Base-by-base conservation (phyloP, 2,888 invertebrate genomes). In the Parnassius apollo region DNA sequence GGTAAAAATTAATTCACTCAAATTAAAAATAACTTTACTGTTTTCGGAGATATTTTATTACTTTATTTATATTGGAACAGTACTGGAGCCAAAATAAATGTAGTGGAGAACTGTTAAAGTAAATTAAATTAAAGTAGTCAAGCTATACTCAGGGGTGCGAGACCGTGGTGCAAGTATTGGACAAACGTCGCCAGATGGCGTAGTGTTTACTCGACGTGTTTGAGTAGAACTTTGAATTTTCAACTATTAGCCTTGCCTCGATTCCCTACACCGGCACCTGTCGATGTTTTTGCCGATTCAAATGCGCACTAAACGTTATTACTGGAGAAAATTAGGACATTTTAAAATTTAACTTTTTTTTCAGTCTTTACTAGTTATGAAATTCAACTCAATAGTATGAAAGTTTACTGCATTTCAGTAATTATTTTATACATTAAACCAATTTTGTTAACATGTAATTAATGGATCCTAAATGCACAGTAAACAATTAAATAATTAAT, bases 161-260 rank as follows among this genome's bases (percentile, higher is more conserved):
- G 75, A 71, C 75, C 73, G 71, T 73, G 63, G 63, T 35, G 76
- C 74, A 72, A 78, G 80, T 79, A 79, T 77, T 74, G 76, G 74
- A 76, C 77, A 81, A 84, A 83, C 78, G 73, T 69, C 78, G 87
- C 79, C 91, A 91, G 91, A 91, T 91, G 91, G 90, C 83, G 81
- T 83, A 91, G 91, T 91, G 91, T 91, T 91, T 91, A 81, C 86
- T 66, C 81, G 76, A 71, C 71, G 78, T 82, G 83, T 86, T 89
- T 81, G 84, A 84, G 82, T 75, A 81, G 80, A 86, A 91, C 83
- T 91, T 90, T 88, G 91, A 89, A 88, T 87, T 91, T 87, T 81
- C 78, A 88, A 88, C 91, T 88, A 86, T 87, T 86, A 85, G 81
- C 79, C 78, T 72, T 68, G 70, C 71, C 57, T 67, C 55, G 58